These are phyloP conservation scores for Shinisaurus crocodilurus DNA, from an alignment of 2,113 vertebrate genomes.

Conservation along the genomic window DNA sequence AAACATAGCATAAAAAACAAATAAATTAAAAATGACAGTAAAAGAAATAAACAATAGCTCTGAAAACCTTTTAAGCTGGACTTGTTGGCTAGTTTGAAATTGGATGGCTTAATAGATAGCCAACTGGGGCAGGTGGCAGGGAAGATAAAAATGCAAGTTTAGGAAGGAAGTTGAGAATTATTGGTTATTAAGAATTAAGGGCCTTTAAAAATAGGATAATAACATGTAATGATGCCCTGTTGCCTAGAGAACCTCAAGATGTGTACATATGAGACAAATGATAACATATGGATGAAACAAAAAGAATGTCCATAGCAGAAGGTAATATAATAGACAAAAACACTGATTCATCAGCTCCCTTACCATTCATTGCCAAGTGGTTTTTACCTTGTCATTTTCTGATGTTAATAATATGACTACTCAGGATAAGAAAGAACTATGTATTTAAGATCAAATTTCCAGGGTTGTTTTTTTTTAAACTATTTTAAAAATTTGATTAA, in stretches of 20 bases:
- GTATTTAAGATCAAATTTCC: background rate
- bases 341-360: constrained; percentile 41
- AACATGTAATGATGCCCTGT: background rate
- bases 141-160: background rate
- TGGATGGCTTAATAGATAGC: background rate
- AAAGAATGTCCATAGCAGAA: background rate
- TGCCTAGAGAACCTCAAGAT: background rate
- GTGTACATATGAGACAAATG: background rate
- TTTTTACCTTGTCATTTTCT: constrained; percentile 5
- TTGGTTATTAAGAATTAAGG: background rate
- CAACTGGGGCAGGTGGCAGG: background rate
- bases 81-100: background rate
- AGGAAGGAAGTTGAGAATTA: background rate
- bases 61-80: background rate
- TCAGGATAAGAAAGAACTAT: background rate
- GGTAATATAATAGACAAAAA: constrained; percentile 3
- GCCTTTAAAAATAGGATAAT: background rate
- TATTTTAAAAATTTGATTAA: constrained; percentile 2
- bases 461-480: background rate
- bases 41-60: background rate
- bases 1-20: no score
- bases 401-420: constrained; percentile 41
- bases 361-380: background rate
- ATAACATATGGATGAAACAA: background rate
- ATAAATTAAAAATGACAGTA: background rate